Percentiles rank a stretch among this genome's conserved stretches.
These are phyloP conservation scores for Allacma fusca DNA, from an alignment of 2,888 invertebrate genomes.

Conservation along the genomic window DNA sequence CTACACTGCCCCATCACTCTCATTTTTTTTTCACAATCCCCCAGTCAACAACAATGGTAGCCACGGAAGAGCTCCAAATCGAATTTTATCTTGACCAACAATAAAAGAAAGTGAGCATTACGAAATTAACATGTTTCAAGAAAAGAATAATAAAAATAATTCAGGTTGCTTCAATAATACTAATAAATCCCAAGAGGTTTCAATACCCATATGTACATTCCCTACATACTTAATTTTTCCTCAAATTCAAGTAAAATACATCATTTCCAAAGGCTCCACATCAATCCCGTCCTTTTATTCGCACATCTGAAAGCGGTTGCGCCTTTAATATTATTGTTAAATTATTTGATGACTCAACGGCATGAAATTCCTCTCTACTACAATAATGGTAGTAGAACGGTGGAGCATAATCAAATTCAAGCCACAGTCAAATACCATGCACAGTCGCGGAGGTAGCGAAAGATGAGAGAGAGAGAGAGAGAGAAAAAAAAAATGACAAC, in stretches of 20 bases:
- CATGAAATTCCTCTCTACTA: neutral
- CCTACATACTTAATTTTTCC: neutral
- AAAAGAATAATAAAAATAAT: neutral
- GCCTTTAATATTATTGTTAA: neutral
- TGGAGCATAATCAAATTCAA: no score
- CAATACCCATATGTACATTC: no score
- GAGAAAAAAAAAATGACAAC: neutral
- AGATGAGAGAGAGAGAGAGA: neutral
- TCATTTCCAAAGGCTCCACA: neutral
- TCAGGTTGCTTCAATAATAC: neutral
- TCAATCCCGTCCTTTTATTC: no score
- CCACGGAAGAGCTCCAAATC: neutral
- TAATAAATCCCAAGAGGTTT: neutral
- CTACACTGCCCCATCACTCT: neutral
- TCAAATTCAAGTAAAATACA: neutral
- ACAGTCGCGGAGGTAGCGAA: no score
- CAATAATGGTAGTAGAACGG: no score
- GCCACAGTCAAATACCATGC: no score
- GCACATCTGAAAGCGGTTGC: no score
- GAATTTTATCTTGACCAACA: slow-evolving; percentile 5
- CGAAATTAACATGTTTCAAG: neutral
- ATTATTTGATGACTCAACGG: neutral
- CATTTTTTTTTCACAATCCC: neutral
- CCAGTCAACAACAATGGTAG: neutral
- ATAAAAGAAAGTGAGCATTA: neutral